phyloP scores from a whole-genome alignment of 1,140 invertebrate species.

The Caenorhabditis inopinata region DNA sequence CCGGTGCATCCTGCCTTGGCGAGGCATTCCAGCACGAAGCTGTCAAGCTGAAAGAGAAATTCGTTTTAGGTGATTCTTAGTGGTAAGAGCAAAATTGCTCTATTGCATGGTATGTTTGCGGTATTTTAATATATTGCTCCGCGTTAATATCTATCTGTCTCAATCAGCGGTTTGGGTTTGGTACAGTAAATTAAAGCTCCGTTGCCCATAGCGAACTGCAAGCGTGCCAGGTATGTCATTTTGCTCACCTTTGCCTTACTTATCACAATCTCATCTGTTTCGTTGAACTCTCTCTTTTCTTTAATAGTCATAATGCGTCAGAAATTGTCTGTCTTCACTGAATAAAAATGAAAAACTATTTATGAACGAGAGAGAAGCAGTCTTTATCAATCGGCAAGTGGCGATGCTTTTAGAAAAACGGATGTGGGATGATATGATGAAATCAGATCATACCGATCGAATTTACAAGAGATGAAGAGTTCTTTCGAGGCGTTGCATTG shows the following conservation, averaged over 20 bases:
- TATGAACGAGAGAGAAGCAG: neutral
- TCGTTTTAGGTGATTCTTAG: too few species aligned
- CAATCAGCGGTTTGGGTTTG: too few species aligned
- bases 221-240: too few species aligned
- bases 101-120: too few species aligned
- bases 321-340: neutral
- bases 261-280: conserved; percentile 51
- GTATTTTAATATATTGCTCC: too few species aligned
- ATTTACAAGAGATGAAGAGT: conserved; percentile 8
- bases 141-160: too few species aligned
- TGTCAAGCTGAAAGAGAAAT: conserved; percentile 70
- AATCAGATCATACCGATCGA: conserved; percentile 14
- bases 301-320: conserved; percentile 28
- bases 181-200: too few species aligned
- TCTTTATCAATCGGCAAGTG: neutral
- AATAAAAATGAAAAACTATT: neutral
- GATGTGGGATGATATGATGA: neutral
- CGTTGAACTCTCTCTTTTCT: conserved; percentile 50
- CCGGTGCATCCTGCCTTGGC: conserved; percentile 72
- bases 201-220: too few species aligned
- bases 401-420: neutral
- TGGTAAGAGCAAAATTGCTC: too few species aligned
- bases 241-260: conserved; percentile 45
- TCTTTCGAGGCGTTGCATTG: neutral
- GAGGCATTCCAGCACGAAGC: conserved; percentile 78